Base-by-base conservation (phyloP, 2,797 vertebrate genomes). In the Serranus cabrilla region DNA sequence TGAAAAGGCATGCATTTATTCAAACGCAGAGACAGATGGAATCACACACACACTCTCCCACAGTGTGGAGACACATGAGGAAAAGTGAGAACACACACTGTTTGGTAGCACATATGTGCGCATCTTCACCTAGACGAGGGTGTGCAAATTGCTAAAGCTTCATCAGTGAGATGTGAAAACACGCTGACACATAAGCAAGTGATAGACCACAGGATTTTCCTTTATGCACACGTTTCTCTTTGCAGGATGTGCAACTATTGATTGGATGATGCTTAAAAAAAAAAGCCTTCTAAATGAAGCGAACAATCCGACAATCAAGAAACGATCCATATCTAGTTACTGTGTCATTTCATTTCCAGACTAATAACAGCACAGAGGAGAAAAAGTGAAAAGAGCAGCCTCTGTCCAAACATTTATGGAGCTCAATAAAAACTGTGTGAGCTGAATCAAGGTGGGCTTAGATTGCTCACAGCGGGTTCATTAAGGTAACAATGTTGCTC, bases 21-120 rank as follows among this genome's bases (percentile, higher is more conserved):
- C 84, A 83, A 78, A 82, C 62, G 62, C 27, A 1, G 34, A 70
- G 76, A 74, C 82, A 85, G 75, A 88, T 83, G 81, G 82, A 80
- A 69, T 78, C 71, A 17, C 74, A 64, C 58, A 27, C 50, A 45
- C 80, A 23, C 40, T 31, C 37, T 31, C 37, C 27, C 68, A 54
- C 56, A 25, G 64, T 18, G 23, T 37, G 62, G 20, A 64, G 27
- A 71, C 14, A 23, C 55, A 46, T 40, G 56, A 14, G n/a, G 45
- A 5, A 59, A 61, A 59, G 47, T 72, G 68, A 71, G 54, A 70
- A 59, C 56, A 40, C 23, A 51, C 21, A 46, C 50, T 4, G n/a
- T 62, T 67, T 5, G 54, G 50, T 34, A 66, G 60, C 69, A 81
- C 78, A 64, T 79, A 64, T 66, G 69, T 1, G 8, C 71, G 45